Conservation (phyloP, 2,888 invertebrate species). For the Ptilodon capucinus region DNA sequence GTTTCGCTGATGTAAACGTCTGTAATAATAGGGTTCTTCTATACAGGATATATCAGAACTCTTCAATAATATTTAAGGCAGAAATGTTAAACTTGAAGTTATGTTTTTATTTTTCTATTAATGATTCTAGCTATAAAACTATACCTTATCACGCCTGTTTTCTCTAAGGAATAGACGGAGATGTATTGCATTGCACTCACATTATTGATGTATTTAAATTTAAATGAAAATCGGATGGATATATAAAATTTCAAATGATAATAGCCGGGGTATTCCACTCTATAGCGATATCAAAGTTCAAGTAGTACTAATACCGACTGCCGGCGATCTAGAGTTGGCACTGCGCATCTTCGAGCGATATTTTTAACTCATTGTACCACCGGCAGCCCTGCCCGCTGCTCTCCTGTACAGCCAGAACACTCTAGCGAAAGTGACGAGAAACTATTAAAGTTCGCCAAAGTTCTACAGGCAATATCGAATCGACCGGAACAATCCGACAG, state of each 20-base stretch:
- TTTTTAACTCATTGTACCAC: constrained; percentile 81
- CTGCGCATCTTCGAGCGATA: constrained; percentile 79
- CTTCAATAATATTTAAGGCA: no score
- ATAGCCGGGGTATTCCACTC: constrained; percentile 41
- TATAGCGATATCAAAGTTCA: constrained; percentile 69
- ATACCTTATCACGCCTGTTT: no score
- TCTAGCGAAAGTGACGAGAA: constrained; percentile 73
- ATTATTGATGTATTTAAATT: no score
- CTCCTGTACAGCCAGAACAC: constrained; percentile 65
- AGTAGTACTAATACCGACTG: constrained; percentile 67
- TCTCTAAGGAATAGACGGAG: no score
- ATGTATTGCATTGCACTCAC: no score
- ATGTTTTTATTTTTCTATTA: no score
- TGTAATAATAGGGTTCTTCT: no score
- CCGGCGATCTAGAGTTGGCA: constrained; percentile 72
- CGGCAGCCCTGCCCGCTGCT: constrained; percentile 72
- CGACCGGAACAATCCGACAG: constrained; percentile 26
- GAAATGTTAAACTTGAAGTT: no score
- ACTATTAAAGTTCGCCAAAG: constrained; percentile 45
- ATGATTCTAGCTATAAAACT: no score
- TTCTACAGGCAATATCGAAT: constrained; percentile 33
- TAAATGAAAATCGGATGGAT: background rate
- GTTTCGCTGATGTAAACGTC: no score
- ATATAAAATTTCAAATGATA: constrained; percentile 19
- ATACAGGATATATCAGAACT: no score